Evolutionary conservation across 2,888 invertebrate genomes (phyloP).

Genomic region (Tetranychus truncatus): DNA sequence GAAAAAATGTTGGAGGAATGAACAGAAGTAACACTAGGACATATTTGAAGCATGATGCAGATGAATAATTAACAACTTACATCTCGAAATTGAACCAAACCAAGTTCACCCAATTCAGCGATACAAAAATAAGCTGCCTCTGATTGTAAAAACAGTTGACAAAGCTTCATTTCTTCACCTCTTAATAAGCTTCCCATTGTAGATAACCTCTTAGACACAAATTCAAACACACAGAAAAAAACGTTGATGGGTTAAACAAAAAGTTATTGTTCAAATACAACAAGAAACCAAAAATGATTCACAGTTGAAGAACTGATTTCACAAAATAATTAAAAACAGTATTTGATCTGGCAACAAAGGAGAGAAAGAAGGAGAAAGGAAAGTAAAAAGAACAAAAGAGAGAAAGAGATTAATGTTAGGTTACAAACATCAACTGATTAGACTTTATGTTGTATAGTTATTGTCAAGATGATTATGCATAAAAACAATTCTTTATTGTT

Average conservation of each 20-base stretch:
- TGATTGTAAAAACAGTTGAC: conserved; percentile 88
- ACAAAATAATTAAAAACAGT: too few species aligned
- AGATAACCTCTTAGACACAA: background rate
- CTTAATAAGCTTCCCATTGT: conserved; percentile 68
- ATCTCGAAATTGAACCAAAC: conserved; percentile 83
- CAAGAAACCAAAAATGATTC: background rate
- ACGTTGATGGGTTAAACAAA: background rate
- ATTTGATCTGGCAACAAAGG: background rate
- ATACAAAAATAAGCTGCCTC: conserved; percentile 85
- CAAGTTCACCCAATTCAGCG: conserved; percentile 80
- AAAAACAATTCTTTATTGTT: too few species aligned
- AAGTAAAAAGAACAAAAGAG: background rate
- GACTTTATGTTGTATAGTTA: background rate
- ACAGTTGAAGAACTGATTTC: background rate
- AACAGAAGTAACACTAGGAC: background rate
- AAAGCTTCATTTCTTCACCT: conserved; percentile 94
- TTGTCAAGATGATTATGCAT: too few species aligned
- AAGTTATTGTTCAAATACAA: background rate
- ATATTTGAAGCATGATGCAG: background rate
- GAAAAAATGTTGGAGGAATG: background rate
- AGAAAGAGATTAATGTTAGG: background rate
- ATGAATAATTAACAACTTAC: conserved; percentile 42
- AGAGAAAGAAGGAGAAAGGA: background rate
- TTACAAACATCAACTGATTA: background rate
- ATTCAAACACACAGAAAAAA: background rate